Percentiles rank a stretch among this genome's conserved stretches.
Evolutionary conservation across 2,113 vertebrate genomes (phyloP).

Genomic region (Gopherus evgoodei): DNA sequence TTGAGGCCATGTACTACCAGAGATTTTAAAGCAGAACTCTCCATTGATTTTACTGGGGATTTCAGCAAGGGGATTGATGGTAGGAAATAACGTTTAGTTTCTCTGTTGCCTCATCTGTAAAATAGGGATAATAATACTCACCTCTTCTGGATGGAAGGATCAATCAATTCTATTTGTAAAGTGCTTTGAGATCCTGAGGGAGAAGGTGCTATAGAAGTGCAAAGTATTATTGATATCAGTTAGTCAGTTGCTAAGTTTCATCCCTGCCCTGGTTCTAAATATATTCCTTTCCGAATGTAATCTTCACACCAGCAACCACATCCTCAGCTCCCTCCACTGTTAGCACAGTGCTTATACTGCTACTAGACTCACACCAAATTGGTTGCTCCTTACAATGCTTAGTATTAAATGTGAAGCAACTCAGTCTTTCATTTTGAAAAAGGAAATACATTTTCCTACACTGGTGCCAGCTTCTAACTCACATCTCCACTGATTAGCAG

Average conservation of each 20-base stretch:
- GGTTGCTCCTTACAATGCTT: conserved; percentile 7
- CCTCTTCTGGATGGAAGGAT: neutral
- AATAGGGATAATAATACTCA: neutral
- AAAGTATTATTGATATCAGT: conserved; percentile 8
- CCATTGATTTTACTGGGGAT: neutral
- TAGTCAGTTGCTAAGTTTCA: neutral
- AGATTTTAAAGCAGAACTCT: neutral
- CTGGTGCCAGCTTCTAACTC: conserved; percentile 43
- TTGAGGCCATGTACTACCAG: neutral
- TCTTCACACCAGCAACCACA: conserved; percentile 27
- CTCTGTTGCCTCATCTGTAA: neutral
- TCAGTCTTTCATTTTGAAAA: conserved; percentile 56
- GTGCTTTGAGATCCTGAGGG: neutral
- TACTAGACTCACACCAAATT: conserved; percentile 7
- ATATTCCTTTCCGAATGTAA: neutral
- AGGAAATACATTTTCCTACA: conserved; percentile 67
- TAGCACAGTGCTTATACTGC: neutral
- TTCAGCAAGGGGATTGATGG: neutral
- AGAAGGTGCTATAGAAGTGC: neutral
- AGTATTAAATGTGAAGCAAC: conserved; percentile 24
- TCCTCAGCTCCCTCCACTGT: conserved; percentile 19
- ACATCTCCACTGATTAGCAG: conserved; percentile 31
- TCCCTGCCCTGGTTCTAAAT: neutral
- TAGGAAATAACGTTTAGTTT: conserved; percentile 1
- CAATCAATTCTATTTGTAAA: neutral